Base-by-base conservation (phyloP, 2,797 vertebrate genomes). In the Syngnathus rostellatus region DNA sequence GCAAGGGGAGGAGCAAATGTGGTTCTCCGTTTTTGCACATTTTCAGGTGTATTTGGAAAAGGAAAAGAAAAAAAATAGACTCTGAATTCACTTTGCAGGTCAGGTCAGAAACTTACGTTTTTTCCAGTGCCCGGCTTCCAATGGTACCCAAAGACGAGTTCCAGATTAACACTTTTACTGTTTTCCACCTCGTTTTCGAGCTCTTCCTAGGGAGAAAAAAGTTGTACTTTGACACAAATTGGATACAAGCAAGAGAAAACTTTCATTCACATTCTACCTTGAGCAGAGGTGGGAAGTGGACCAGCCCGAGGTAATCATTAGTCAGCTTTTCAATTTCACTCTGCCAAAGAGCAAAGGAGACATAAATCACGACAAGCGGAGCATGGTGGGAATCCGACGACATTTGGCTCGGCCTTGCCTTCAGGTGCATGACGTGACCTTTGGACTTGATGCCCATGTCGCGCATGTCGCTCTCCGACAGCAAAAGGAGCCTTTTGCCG, bases 111-210 rank as follows among this genome's bases (percentile, higher is more conserved):
- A 82, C 84, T 86, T 92, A 99, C 97, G 89, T 92, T 86, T 70
- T 86, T 88, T 51, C 93, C 90, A 1, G 68, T 94, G 85, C 93
- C 96, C 0, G 94, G 90, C 87, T 98, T 99, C 90, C 95, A 92
- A 85, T 99, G 97, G 84, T 95, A 97, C 67, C 95, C 96, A 84
- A 98, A 98, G 82, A 98, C 94, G 39, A 98, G 89, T 88, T 98
- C 91, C 75, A 92, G 80, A 72, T 85, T 82, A 12, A 91, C 81
- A 1, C 69, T 85, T 85, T 91, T 91, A 50, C 70, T 83, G 64
- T 45, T 72, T 55, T 82, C 81, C 59, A 83, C 80, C 62, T 86
- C 78, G 39, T 86, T 83, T 63, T 85, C 83, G 73, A 83, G 81
- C 76, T 89, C 90, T 67, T 88, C 83, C 90, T 92, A 62, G 38